Evolutionary conservation across 2,113 vertebrate species (phyloP).

Genomic region (Lasiurus cinereus): DNA sequence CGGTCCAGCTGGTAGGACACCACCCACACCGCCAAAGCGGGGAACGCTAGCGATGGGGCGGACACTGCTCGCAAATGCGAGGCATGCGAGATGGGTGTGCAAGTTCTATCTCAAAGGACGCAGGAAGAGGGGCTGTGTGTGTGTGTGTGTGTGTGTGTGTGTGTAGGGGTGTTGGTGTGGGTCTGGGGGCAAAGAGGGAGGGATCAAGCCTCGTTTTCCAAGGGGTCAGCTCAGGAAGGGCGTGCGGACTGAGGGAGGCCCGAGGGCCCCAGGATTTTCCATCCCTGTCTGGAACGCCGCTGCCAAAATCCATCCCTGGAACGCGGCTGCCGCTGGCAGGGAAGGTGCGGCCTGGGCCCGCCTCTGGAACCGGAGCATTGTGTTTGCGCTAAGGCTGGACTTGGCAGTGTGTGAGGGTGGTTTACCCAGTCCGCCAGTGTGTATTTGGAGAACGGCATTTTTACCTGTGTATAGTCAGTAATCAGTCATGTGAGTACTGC

Average conservation of each 20-base stretch:
- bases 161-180: background rate
- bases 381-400: background rate
- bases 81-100: background rate
- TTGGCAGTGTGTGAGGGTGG: background rate
- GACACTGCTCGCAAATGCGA: fast-evolving
- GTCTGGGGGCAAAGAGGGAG: too few relatives aligned
- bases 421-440: background rate
- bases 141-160: background rate
- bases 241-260: background rate
- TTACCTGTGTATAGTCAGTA: background rate
- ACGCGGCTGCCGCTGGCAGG: background rate
- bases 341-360: background rate
- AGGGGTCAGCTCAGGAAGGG: background rate
- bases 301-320: background rate
- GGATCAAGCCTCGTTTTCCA: background rate
- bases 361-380: background rate
- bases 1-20: background rate
- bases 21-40: fast-evolving
- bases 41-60: background rate
- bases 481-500: fast-evolving
- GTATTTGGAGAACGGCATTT: background rate
- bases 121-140: background rate
- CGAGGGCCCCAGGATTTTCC: background rate
- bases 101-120: fast-evolving
- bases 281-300: fast-evolving